Evolutionary conservation across 2,113 vertebrate species (phyloP).

Genomic region (Danio rerio): GRCz12tu NC_133194.1:23006001-23006500

Average conservation of each 20-base stretch:
- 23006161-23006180: constrained; percentile 58
- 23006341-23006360: constrained; percentile 18
- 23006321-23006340: background rate
- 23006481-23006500: background rate
- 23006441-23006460: background rate
- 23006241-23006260: constrained; percentile 21
- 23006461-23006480: background rate
- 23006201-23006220: constrained; percentile 40
- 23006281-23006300: background rate
- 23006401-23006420: background rate
- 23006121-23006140: constrained; percentile 75
- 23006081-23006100: constrained; percentile 59
- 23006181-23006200: constrained; percentile 44
- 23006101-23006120: constrained; percentile 74
- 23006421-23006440: background rate
- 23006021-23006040: constrained; percentile 27
- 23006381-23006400: background rate
- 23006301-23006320: constrained; percentile 1
- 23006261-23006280: constrained; percentile 19
- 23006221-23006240: constrained; percentile 33
- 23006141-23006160: constrained; percentile 49
- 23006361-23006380: background rate
- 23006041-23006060: constrained; percentile 46
- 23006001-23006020: background rate
- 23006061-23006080: constrained; percentile 18